Conservation (phyloP, 2,113 vertebrate species). For the Eclectus roratus region DNA sequence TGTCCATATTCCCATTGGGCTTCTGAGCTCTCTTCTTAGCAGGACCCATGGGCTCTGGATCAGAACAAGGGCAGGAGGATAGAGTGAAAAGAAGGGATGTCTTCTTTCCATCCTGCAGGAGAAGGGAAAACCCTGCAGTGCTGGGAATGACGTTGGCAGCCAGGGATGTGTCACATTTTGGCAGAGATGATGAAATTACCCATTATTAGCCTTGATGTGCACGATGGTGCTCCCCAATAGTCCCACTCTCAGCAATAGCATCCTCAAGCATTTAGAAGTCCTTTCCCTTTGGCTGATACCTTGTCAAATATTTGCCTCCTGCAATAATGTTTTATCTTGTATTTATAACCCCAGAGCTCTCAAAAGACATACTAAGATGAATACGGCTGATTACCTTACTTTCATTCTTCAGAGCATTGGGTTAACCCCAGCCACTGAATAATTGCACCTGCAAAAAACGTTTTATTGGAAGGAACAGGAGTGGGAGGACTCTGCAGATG, state of each 20-base stretch:
- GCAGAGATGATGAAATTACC: background rate
- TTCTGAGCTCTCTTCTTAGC: background rate
- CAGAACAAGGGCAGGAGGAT: background rate
- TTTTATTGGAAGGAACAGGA: slow-evolving; percentile 15
- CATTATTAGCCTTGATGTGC: background rate
- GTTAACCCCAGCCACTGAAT: slow-evolving; percentile 27
- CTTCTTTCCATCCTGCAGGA: background rate
- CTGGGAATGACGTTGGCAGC: background rate
- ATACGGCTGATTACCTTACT: slow-evolving; percentile 46
- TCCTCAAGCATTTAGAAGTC: background rate
- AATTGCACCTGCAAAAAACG: slow-evolving; percentile 21
- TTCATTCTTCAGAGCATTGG: slow-evolving; percentile 44
- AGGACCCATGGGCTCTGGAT: background rate
- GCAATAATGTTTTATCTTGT: background rate
- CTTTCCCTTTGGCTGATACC: background rate
- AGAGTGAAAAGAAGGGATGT: background rate
- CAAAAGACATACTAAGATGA: slow-evolving; percentile 39
- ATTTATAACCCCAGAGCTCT: slow-evolving; percentile 27
- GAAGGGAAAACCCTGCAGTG: background rate
- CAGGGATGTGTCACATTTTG: background rate
- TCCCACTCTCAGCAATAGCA: rapidly evolving
- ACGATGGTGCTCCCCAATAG: background rate
- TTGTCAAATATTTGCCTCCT: background rate
- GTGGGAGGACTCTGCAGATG: background rate
- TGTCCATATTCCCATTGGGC: background rate